Evolutionary conservation across 2,888 invertebrate genomes (phyloP), one percentile per base, ranked within the genome.

Genomic region (Nymphalis c-album): DNA sequence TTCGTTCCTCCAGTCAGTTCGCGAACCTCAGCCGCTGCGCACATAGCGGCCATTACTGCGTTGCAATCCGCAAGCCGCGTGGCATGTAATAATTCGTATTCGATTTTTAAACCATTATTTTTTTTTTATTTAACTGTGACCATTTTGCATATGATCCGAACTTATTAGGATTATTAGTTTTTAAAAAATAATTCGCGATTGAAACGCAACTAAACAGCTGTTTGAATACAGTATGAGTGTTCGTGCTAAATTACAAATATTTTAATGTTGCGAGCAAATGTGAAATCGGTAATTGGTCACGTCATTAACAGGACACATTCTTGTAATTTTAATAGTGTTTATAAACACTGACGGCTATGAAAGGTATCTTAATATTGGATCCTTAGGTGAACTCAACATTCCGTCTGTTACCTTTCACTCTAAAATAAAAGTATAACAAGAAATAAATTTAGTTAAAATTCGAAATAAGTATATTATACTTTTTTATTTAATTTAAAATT

Each of bases 1-100:
- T 55, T 59, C 53, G 59, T n/a, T 7, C 18, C 58, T 51, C 55
- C 70, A 72, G 75, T 73, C 70, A 68, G 70, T 68, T 58, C 73
- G 75, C 73, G 74, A 70, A 60, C 70, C 71, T 70, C 71, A 66
- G 71, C 48, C 68, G 70, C 51, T 50, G 67, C 63, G 73, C 66
- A 73, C 68, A 51, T 62, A 47, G 55, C 63, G 31, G 47, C 58
- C 62, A 55, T 31, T 64, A 60, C 59, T 55, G 67, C 45, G 46
- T 58, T 63, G 64, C 48, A 60, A 40, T 51, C 26, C 31, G 31
- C 17, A 31, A 31, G 60, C 68, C 73, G 73, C 71, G 72, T 71
- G 70, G 71, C 72, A 66, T 63, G 60, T 22, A 17, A 46, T 45
- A 13, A 18, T 51, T 64, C 20, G 26, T 31, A 31, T 48, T 35